These are phyloP conservation scores for Pedionomus torquatus DNA, from an alignment of 2,113 vertebrate genomes.

Conservation along the genomic window DNA sequence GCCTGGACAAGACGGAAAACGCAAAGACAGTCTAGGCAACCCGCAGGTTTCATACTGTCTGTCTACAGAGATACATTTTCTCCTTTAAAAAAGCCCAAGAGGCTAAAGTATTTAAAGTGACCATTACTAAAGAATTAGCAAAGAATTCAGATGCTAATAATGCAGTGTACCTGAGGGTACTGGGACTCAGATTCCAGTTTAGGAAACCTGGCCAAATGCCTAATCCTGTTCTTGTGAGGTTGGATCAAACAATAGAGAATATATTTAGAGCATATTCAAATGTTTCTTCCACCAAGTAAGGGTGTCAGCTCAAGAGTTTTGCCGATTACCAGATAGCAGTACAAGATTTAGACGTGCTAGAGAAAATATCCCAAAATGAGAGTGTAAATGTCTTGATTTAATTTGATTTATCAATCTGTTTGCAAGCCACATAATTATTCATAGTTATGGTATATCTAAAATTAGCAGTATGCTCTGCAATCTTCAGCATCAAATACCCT, in stretches of 20 bases:
- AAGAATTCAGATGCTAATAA: background rate
- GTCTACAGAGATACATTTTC: background rate
- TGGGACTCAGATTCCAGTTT: background rate
- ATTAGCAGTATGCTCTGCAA: background rate
- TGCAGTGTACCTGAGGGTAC: background rate
- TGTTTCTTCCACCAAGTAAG: background rate
- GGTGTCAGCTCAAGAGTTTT: background rate
- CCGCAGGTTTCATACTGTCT: background rate
- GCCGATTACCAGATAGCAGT: background rate
- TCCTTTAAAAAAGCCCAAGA: background rate
- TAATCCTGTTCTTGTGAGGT: background rate
- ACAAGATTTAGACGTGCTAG: background rate
- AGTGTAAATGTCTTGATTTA: background rate
- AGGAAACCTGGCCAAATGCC: background rate
- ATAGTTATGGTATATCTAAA: background rate
- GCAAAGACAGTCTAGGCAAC: background rate
- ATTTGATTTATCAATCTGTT: background rate
- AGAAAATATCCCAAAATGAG: background rate
- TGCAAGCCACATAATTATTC: background rate
- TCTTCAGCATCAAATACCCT: background rate
- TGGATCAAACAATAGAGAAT: background rate
- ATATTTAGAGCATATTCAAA: background rate
- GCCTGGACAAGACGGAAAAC: background rate
- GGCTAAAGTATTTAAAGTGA: background rate
- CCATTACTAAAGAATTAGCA: background rate